Conservation (phyloP, 2,113 vertebrate species). For the Emydocephalus ijimae region DNA sequence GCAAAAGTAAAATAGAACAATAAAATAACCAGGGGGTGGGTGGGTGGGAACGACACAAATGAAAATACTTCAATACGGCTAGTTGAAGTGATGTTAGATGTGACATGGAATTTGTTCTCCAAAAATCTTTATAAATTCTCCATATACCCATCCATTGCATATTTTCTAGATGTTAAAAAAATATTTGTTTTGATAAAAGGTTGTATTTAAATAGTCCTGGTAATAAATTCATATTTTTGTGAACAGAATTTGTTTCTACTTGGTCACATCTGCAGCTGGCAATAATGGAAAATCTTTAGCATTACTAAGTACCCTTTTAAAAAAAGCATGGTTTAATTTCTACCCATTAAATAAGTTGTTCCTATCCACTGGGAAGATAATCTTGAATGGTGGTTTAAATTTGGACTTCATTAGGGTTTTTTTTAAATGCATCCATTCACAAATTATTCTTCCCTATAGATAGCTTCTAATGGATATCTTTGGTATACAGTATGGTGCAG, state of each 20-base stretch:
- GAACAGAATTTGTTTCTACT: background rate
- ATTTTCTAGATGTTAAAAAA: background rate
- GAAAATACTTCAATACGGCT: too few species aligned
- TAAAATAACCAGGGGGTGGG: too few species aligned
- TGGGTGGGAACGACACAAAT: too few species aligned
- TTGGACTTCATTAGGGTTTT: background rate
- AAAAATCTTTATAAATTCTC: background rate
- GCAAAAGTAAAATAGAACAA: background rate
- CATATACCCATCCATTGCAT: background rate
- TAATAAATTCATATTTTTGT: background rate
- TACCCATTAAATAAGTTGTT: background rate
- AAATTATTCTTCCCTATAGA: slow-evolving; percentile 12
- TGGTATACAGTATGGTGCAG: background rate
- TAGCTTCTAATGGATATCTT: slow-evolving; percentile 14
- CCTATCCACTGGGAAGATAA: background rate
- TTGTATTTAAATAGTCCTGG: background rate
- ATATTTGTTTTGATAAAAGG: background rate
- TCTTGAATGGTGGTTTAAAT: background rate
- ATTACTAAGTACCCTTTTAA: background rate
- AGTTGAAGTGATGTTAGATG: background rate
- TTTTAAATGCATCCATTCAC: background rate
- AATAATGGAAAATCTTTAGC: background rate
- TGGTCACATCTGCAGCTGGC: background rate
- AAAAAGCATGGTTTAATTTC: background rate
- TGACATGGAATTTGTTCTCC: background rate